These are phyloP conservation scores for Eriocheir sinensis DNA, from an alignment of 1,140 invertebrate species.

Conservation along the genomic window DNA sequence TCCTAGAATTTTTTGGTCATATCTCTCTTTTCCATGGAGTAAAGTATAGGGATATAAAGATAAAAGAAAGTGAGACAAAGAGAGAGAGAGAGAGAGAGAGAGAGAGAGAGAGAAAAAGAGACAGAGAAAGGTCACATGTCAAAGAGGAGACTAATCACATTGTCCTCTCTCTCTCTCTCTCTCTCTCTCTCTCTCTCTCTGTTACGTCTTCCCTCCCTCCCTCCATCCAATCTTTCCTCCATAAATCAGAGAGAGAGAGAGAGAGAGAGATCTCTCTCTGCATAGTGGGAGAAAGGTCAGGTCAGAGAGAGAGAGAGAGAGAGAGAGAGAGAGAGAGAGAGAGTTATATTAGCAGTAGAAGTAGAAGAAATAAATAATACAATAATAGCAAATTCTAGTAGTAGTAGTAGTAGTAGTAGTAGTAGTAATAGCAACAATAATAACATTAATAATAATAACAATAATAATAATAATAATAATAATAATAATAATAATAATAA, in stretches of 20 bases:
- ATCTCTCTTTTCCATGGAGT: too few relatives aligned
- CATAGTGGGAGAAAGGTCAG: background rate
- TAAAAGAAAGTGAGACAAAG: background rate
- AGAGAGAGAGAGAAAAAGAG: constrained; percentile 45
- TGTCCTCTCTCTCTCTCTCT: background rate
- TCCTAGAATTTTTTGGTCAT: too few relatives aligned
- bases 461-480: constrained; percentile 9
- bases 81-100: constrained; percentile 39
- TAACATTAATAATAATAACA: constrained; percentile 15
- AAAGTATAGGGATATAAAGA: background rate
- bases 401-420: background rate
- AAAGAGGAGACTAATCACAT: background rate
- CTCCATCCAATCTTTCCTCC: background rate
- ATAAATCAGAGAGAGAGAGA: background rate
- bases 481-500: constrained; percentile 28
- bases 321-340: background rate
- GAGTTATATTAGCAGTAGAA: background rate
- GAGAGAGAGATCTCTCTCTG: background rate
- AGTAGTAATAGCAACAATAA: background rate
- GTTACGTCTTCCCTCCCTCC: background rate
- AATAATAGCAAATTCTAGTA: background rate
- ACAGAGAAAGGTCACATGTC: constrained; percentile 8
- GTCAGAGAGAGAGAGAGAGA: background rate
- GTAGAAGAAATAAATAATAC: background rate
- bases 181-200: constrained; percentile 32